phyloP scores from a whole-genome alignment of 2,888 invertebrate species.

The Acrobasis consociella region DNA sequence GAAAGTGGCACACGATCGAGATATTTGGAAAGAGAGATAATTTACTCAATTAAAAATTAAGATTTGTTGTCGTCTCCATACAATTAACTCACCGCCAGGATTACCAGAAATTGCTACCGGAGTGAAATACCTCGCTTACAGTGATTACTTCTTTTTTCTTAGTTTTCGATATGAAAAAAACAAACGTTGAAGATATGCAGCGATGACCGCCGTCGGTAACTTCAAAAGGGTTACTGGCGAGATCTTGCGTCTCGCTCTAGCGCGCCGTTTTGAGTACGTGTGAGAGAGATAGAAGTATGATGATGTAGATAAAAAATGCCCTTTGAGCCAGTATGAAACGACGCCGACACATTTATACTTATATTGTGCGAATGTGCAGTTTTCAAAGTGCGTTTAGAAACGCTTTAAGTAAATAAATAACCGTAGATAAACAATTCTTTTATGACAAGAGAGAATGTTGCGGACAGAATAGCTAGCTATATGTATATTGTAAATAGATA shows the following conservation, averaged over 20 bases:
- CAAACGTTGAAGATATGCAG: conserved; percentile 60
- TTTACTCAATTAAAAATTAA: too few relatives aligned
- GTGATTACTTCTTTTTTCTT: conserved; percentile 63
- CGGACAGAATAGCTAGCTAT: too few relatives aligned
- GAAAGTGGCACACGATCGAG: too few relatives aligned
- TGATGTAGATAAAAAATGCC: conserved; percentile 63
- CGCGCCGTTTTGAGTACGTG: conserved; percentile 29
- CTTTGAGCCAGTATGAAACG: conserved; percentile 60
- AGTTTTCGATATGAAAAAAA: conserved; percentile 74
- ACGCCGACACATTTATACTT: conserved; percentile 49
- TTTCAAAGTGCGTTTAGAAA: conserved; percentile 21
- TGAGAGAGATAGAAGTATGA: conserved; percentile 45
- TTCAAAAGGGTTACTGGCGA: conserved; percentile 70
- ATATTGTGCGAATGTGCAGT: conserved; percentile 46
- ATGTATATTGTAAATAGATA: too few relatives aligned
- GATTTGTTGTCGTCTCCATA: conserved; percentile 1
- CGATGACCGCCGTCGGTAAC: conserved; percentile 71
- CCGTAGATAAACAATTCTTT: too few relatives aligned
- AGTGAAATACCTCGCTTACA: conserved; percentile 57
- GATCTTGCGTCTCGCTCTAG: conserved; percentile 49
- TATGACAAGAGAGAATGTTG: too few relatives aligned
- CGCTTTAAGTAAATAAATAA: neutral
- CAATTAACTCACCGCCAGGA: conserved; percentile 39
- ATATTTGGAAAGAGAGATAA: too few relatives aligned
- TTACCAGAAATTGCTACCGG: conserved; percentile 73